Percentiles rank a stretch among this genome's conserved stretches.
Conservation (phyloP, 1,140 invertebrate species). For the Diachasmimorpha longicaudata region DNA sequence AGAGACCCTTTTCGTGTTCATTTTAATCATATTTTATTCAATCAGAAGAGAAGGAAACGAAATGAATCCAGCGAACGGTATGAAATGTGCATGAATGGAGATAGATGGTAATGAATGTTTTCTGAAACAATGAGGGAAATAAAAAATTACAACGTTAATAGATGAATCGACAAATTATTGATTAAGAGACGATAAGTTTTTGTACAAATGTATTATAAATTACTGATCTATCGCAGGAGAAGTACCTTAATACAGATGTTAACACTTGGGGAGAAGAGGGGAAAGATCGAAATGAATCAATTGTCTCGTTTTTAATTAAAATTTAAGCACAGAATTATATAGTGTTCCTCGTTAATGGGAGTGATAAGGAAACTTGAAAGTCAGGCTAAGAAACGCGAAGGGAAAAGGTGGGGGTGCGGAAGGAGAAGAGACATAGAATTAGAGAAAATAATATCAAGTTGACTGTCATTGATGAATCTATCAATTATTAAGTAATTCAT, state of each 20-base stretch:
- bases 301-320: slow-evolving; percentile 36
- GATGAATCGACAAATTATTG: slow-evolving; percentile 49
- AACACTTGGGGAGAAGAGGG: slow-evolving; percentile 15
- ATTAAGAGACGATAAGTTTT: slow-evolving; percentile 53
- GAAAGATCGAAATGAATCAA: slow-evolving; percentile 26
- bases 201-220: slow-evolving; percentile 58
- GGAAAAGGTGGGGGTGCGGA: not conserved
- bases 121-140: not conserved
- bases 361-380: slow-evolving; percentile 18
- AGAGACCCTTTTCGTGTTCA: not conserved
- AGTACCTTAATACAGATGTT: slow-evolving; percentile 40
- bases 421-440: slow-evolving; percentile 29
- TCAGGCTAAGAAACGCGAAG: not conserved
- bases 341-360: slow-evolving; percentile 33
- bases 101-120: slow-evolving; percentile 8
- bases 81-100: slow-evolving; percentile 3
- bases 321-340: slow-evolving; percentile 40
- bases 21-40: not conserved
- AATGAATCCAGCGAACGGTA: not conserved
- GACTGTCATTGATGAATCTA: slow-evolving; percentile 37
- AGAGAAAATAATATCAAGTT: slow-evolving; percentile 35
- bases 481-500: slow-evolving; percentile 46
- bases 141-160: slow-evolving; percentile 16
- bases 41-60: not conserved
- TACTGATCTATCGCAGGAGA: slow-evolving; percentile 39